Evolutionary conservation across 2,888 invertebrate genomes (phyloP).

Genomic region (Calameuta pallipes): DNA sequence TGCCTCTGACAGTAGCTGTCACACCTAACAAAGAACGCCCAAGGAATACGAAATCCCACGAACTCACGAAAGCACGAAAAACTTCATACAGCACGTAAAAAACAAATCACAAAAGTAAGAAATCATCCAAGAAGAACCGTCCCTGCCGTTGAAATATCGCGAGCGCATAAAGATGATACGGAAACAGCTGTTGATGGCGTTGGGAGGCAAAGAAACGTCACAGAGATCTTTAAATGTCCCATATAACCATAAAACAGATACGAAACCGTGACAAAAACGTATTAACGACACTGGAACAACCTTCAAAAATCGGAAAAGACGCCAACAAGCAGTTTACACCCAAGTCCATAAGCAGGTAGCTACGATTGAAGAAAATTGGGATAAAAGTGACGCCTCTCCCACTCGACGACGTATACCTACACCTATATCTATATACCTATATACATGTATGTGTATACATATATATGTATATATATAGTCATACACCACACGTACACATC

Average conservation of each 20-base stretch:
- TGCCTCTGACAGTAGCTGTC: constrained; percentile 46
- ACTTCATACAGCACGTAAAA: background rate
- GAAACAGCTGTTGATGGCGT: constrained; percentile 50
- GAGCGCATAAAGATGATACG: constrained; percentile 24
- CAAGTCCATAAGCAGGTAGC: background rate
- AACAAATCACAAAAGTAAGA: constrained; percentile 18
- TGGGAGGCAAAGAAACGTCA: constrained; percentile 45
- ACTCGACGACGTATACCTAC: background rate
- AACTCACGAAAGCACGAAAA: background rate
- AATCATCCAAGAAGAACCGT: background rate
- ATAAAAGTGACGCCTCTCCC: background rate
- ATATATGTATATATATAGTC: background rate
- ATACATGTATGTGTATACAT: background rate
- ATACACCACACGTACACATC: background rate
- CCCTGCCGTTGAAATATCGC: constrained; percentile 24
- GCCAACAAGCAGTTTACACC: background rate
- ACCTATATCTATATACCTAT: background rate
- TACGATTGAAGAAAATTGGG: background rate
- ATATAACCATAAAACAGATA: constrained; percentile 22
- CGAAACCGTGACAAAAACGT: constrained; percentile 38
- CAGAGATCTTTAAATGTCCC: constrained; percentile 10
- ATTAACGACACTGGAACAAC: constrained; percentile 37
- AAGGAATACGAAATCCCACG: background rate
- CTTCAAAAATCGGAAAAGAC: constrained; percentile 21
- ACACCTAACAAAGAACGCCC: constrained; percentile 42